These are phyloP conservation scores for Gandaritis pyraliata DNA, from an alignment of 2,888 invertebrate species.

Conservation along the genomic window DNA sequence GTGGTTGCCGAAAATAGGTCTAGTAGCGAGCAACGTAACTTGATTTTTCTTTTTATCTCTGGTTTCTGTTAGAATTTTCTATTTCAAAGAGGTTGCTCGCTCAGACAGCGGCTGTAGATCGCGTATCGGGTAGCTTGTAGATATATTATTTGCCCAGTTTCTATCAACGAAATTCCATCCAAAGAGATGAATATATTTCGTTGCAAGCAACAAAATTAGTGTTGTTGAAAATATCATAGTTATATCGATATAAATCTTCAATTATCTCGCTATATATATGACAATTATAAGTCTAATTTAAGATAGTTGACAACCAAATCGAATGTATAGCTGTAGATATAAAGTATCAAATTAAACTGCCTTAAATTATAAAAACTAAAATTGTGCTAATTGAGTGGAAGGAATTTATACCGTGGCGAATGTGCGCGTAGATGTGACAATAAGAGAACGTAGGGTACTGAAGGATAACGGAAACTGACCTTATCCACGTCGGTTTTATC, in stretches of 20 bases:
- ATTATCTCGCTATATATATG: constrained; percentile 18
- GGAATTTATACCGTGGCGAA: constrained; percentile 36
- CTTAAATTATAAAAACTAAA: constrained; percentile 40
- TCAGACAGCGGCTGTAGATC: neutral
- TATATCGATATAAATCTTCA: constrained; percentile 23
- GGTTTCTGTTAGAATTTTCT: neutral
- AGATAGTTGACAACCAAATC: constrained; percentile 39
- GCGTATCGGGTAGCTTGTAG: constrained; percentile 17
- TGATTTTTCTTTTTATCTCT: too few species aligned
- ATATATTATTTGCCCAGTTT: constrained; percentile 27
- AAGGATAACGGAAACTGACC: constrained; percentile 16
- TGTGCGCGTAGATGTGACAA: constrained; percentile 39
- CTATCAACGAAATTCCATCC: constrained; percentile 30
- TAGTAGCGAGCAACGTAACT: constrained; percentile 12
- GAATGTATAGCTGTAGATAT: constrained; percentile 37
- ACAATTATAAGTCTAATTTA: constrained; percentile 28
- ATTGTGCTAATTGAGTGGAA: constrained; percentile 39
- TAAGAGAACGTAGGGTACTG: constrained; percentile 34
- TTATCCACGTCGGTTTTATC: constrained; percentile 14
- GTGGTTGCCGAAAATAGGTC: constrained; percentile 27
- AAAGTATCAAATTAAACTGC: constrained; percentile 40
- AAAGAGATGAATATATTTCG: constrained; percentile 17
- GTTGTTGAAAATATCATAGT: constrained; percentile 21
- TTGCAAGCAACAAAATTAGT: constrained; percentile 14
- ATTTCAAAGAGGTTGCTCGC: constrained; percentile 4